Base-by-base conservation (phyloP, 1,140 invertebrate genomes). In the Drosophila pachea region DNA sequence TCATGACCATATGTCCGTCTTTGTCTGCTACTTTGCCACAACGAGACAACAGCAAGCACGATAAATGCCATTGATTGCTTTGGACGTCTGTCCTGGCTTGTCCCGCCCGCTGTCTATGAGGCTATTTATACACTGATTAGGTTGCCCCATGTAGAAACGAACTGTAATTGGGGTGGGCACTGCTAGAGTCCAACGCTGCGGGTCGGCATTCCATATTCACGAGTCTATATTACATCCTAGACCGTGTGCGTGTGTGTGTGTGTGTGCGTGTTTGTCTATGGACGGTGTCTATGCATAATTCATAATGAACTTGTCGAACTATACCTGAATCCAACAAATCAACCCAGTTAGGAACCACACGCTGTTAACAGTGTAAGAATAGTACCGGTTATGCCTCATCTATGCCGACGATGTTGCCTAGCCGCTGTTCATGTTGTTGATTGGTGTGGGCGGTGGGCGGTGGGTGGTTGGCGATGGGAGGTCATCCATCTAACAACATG, bases 91-190 rank as follows among this genome's bases (percentile, higher is more conserved):
- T 22, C 22, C 22, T 22, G 14, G 49, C 49, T 16, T 9, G 33
- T 11, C n/a, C 38, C 54, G 36, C 49, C 42, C 7, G 35, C 52
- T 42, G 47, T 55, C 53, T 58, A 67, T 79, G 60, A 22, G 47
- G 42, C 61, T 69, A 79, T 78, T 75, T 75, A 61, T 79, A 71
- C 58, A 63, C 32, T 49, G 54, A 78, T 79, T 78, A 72, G 76
- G 45, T 63, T 67, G 69, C 53, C 66, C 52, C 61, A 53, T 50
- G 59, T 61, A 52, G 48, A 45, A 60, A 73, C 78, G 31, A 66
- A 78, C 42, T 49, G 31, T 16, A 43, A 8, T 7, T 50, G 56
- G 55, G 40, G 29, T 47, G 12, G 48, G 40, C 14, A 16, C n/a
- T 8, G 5, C 7, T 12, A 16, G 35, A 40, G n/a, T 11, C 7